Evolutionary conservation across 2,888 invertebrate species (phyloP), one percentile per base, ranked within the genome.

Genomic region (Thymelicus lineola): DNA sequence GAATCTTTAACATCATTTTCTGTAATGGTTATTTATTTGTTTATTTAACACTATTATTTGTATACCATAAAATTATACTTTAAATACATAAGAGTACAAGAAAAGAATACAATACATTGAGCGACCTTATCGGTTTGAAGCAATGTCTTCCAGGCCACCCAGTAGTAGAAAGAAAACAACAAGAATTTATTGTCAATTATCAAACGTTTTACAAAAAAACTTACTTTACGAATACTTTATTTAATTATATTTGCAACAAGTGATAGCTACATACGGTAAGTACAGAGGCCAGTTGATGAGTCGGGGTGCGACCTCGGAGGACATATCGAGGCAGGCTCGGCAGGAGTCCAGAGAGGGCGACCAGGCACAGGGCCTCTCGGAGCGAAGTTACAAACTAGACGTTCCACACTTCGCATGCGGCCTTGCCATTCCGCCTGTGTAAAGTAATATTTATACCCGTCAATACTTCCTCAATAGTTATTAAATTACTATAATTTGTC

Each of bases 361-460:
- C 72, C 72, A 0, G 78, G 71, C 0, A 70, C 35, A 0, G 91
- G 91, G 0, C 92, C 91, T 0, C 82, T 80, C 0, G 93, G 93
- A 0, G 91, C 88, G 46, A 92, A 79, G 79, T 93, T 93, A 75
- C 93, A 93, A 2, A 93, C 93, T 55, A 93, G 73, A 0, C 93
- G 83, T 74, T 89, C 90, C n/a, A 92, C 88, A 28, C 81, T 88
- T 3, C 89, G 86, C 0, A 85, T 73, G 1, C 90, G 89, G 0
- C 84, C 90, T 58, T 82, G 80, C 78, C 77, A 77, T 4, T 75
- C 73, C 1, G 81, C 72, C 87, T 87, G 55, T 57, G 17, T 12
- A 14, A 38, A 14, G 28, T 38, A n/a, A 12, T n/a, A 17, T 36
- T 9, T 38, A 38, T 38, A 42, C 42, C 12, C 12, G 9, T 7